These are phyloP conservation scores for Pituophis catenifer DNA, from an alignment of 2,113 vertebrate genomes.

Conservation along the genomic window DNA sequence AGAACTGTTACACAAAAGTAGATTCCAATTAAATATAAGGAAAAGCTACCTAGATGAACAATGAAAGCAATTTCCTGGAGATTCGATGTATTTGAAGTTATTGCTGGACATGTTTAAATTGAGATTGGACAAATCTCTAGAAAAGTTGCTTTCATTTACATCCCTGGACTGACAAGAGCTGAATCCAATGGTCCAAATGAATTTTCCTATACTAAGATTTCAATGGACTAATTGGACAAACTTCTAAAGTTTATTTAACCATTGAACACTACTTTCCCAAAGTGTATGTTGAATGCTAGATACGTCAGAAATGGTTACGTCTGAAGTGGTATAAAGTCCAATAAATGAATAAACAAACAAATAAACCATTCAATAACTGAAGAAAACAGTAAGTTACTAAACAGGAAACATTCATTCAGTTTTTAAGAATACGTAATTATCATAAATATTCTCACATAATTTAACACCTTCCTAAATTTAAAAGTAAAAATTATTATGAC, in stretches of 20 bases:
- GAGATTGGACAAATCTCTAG: not conserved
- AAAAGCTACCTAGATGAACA: not conserved
- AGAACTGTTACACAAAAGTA: not conserved
- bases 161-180: not conserved
- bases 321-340: not conserved
- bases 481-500: not conserved
- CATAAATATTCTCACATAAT: not conserved
- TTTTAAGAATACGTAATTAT: not conserved
- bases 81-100: not conserved
- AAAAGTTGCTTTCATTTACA: not conserved
- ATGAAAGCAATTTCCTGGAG: not conserved
- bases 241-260: not conserved
- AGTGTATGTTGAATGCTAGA: not conserved
- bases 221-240: not conserved
- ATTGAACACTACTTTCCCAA: not conserved
- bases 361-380: not conserved
- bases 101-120: not conserved
- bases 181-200: not conserved
- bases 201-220: not conserved
- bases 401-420: not conserved
- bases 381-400: not conserved
- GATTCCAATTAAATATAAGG: not conserved
- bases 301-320: not conserved
- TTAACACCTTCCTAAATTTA: not conserved
- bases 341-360: not conserved